A percentile compares a stretch with the other conserved stretches of the same genome.
Conservation (phyloP, 2,797 vertebrate genomes). For the Trematomus bernacchii region DNA sequence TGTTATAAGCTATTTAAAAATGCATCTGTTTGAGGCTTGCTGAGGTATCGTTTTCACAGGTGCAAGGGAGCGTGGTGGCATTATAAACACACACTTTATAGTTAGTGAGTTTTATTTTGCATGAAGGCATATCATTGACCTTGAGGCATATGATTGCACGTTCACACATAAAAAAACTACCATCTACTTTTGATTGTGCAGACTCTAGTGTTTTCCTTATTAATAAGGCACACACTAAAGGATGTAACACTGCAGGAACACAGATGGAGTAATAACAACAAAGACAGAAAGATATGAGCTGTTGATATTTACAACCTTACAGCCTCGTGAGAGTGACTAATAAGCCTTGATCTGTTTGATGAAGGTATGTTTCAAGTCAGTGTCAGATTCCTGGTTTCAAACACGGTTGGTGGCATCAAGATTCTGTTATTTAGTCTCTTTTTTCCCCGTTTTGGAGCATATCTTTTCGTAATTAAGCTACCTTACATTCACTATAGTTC, state of each 20-base stretch:
- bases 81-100: slow-evolving; percentile 30
- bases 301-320: slow-evolving; percentile 36
- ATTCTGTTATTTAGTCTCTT: too few relatives aligned
- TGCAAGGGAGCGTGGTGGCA: slow-evolving; percentile 27
- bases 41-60: slow-evolving; percentile 31
- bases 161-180: slow-evolving; percentile 9
- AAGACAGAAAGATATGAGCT: slow-evolving; percentile 36
- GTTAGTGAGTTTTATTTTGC: slow-evolving; percentile 6
- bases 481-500: background rate
- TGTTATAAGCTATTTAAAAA: background rate
- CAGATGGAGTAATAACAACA: slow-evolving; percentile 7
- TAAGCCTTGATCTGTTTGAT: background rate
- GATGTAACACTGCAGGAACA: slow-evolving; percentile 8
- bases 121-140: slow-evolving; percentile 25
- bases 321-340: slow-evolving; percentile 5
- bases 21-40: slow-evolving; percentile 23
- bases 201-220: slow-evolving; percentile 25
- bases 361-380: background rate
- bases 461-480: background rate
- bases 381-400: background rate
- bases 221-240: slow-evolving; percentile 24
- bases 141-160: slow-evolving; percentile 12
- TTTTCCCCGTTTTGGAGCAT: background rate
- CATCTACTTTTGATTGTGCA: background rate
- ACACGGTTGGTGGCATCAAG: background rate